Evolutionary conservation across 1,140 invertebrate genomes (phyloP), one percentile per base, ranked within the genome.

Genomic region (Drosophila eugracilis): DNA sequence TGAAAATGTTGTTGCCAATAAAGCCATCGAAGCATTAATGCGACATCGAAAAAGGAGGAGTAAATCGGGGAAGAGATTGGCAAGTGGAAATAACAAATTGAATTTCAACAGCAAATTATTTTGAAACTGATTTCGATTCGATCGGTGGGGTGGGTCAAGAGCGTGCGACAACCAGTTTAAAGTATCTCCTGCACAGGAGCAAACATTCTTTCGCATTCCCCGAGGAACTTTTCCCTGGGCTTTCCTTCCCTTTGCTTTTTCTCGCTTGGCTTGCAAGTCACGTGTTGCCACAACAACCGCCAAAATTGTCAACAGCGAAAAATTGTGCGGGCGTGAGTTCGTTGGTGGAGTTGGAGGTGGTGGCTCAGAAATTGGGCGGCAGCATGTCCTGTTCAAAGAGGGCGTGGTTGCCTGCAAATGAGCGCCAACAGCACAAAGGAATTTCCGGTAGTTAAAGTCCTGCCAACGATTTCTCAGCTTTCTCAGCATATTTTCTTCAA

Each of bases 271-370:
- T 88, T 88, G 84, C 81, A 77, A 88, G 83, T 88, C 83, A 88
- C 83, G 83, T 88, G 83, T 88, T 88, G 83, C 83, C 83, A 88
- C 83, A 88, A 88, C 83, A 88, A 88, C 83, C 83, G 83, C 83
- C 84, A 78, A 88, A 88, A 88, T 88, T 88, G 83, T 88, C 83
- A 88, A 88, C 83, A 88, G 84, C 83, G 83, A 88, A 83, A 88
- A 88, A 88, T 88, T 88, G 83, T 48, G 78, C 83, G 84, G 83
- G 70, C 78, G 83, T 88, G 83, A 86, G 83, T 72, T 71, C 62
- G 69, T 44, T 37, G 55, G 45, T 45, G 74, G 74, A 54, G 36
- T 7, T 1, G 6, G 32, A 6, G 71, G 60, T 48, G 67, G 52
- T 22, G 58, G 19, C 52, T 42, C 52, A 10, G n/a, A 26, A 48